phyloP scores from a whole-genome alignment of 2,888 invertebrate genomes.

The Aromia moschata region DNA sequence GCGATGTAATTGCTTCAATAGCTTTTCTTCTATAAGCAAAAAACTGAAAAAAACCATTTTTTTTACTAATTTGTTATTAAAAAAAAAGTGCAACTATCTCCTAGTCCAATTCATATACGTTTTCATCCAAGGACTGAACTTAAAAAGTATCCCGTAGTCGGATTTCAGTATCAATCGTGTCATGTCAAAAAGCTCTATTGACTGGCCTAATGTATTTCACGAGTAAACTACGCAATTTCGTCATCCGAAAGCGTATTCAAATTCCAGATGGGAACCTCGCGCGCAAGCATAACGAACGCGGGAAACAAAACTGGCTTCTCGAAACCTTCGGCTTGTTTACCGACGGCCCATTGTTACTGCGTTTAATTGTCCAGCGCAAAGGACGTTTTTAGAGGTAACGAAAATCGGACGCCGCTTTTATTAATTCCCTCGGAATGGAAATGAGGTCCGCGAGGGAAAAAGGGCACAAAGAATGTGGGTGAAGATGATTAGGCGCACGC shows the following conservation, averaged over 20 bases:
- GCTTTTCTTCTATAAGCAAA: too few species aligned
- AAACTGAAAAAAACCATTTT: too few species aligned
- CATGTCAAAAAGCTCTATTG: too few species aligned
- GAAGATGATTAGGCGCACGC: constrained; percentile 14
- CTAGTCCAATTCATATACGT: too few species aligned
- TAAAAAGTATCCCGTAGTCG: too few species aligned
- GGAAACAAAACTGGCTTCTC: neutral
- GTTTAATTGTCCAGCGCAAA: constrained; percentile 2
- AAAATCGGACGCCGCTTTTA: constrained; percentile 10
- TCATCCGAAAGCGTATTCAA: neutral
- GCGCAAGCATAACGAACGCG: neutral
- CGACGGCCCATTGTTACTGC: neutral
- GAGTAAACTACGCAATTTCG: too few species aligned
- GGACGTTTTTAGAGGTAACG: constrained; percentile 10
- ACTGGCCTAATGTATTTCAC: too few species aligned
- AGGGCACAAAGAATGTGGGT: constrained; percentile 15
- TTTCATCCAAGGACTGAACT: too few species aligned
- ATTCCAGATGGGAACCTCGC: neutral
- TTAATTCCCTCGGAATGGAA: constrained; percentile 9
- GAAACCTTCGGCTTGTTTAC: neutral
- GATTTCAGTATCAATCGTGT: too few species aligned
- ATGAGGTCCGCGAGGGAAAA: constrained; percentile 9
- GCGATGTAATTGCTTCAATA: too few species aligned
- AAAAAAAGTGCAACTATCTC: too few species aligned
- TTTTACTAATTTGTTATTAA: too few species aligned